A percentile compares a stretch with the other conserved stretches of the same genome.
These are phyloP conservation scores for Hypotaenidia okinawae DNA, from an alignment of 2,797 vertebrate genomes.

Conservation along the genomic window DNA sequence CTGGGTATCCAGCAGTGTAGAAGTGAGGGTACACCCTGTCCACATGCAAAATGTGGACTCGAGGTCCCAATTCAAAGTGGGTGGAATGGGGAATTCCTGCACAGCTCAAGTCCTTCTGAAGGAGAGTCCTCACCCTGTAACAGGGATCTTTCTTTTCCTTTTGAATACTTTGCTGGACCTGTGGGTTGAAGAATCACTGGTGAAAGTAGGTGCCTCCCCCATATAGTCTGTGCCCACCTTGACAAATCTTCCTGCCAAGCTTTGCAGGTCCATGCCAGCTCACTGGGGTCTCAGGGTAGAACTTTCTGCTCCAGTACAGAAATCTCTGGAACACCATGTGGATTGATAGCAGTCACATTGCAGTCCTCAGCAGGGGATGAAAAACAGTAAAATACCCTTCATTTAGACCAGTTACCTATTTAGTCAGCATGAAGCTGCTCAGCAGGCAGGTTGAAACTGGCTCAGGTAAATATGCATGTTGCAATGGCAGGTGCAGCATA, in stretches of 20 bases:
- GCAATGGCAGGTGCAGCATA: neutral
- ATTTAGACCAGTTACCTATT: neutral
- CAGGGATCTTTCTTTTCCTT: neutral
- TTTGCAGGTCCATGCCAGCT: neutral
- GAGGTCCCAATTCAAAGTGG: neutral
- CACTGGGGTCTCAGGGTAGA: neutral
- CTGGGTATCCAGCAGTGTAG: neutral
- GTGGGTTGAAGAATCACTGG: accelerated
- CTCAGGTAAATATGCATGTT: neutral
- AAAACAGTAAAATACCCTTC: neutral
- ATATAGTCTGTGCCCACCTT: neutral
- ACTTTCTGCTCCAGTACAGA: neutral
- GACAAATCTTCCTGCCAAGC: neutral
- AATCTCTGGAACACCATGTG: neutral
- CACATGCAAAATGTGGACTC: neutral
- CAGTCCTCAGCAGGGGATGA: neutral
- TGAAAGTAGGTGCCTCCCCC: neutral
- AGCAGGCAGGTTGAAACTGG: neutral
- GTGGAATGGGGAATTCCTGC: neutral
- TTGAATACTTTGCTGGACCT: neutral
- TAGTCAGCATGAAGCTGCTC: neutral
- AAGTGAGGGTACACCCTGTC: neutral
- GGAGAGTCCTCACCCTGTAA: neutral
- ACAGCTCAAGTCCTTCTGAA: neutral
- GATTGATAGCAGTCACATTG: neutral